Base-by-base conservation (phyloP, 2,797 vertebrate genomes). In the Siniperca undulata region DNA sequence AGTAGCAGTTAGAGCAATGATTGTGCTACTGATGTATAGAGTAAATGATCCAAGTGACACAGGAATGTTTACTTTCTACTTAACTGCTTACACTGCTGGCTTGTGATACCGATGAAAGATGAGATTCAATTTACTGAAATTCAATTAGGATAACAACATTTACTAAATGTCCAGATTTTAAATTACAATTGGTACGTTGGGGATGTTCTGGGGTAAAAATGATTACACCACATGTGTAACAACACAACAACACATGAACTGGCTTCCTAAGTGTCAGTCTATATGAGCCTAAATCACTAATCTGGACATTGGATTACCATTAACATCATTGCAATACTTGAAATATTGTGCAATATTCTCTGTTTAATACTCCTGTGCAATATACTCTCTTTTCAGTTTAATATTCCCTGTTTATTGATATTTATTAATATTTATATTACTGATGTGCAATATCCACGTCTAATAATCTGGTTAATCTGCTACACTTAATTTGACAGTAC, bases 11-110 rank as follows among this genome's bases (percentile, higher is more conserved):
- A 76, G 30, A 68, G 38, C 2, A 38, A 55, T 40, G 4, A 48
- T 53, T 71, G 44, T 75, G 38, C 38, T 34, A 52, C 24, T 81
- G 38, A 58, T 61, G 17, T 67, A 74, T 70, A 42, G 6, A 53
- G 46, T 68, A 69, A 85, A 85, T 46, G 17, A 83, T 70, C n/a
- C 10, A 46, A 81, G n/a, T 53, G 42, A 71, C 46, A 58, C 24
- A 52, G 7, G 19, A 52, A 72, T 60, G 72, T 61, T 65, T 60
- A 61, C 42, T 44, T 27, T 62, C 53, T 70, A 50, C 55, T 56
- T 74, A 55, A 56, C 67, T 20, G 22, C 58, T 59, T 40, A 59
- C 27, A 52, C 24, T 19, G 46, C 40, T 30, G 24, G 34, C 30
- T 73, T 30, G 38, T 60, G 44, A 62, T 61, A 42, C 22, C 3